Percentiles rank a stretch among this genome's conserved stretches.
Conservation (phyloP, 2,797 vertebrate species). For the Spinus pinus region DNA sequence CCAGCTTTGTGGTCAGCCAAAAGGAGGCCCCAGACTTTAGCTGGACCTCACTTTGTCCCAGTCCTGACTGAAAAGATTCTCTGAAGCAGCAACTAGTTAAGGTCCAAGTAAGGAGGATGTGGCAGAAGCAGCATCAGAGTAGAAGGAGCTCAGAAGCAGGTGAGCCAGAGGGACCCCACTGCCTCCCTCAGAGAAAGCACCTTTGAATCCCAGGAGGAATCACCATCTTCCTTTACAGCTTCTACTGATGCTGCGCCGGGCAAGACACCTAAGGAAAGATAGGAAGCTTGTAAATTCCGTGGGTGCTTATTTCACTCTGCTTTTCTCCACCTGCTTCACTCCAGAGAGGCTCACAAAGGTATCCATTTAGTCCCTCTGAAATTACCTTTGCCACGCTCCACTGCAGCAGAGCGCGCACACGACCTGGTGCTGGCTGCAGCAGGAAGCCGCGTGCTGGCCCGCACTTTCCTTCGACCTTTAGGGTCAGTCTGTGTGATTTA, state of each 20-base stretch:
- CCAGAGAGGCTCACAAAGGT: neutral
- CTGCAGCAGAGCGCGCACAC: fast-evolving
- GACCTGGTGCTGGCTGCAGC: fast-evolving
- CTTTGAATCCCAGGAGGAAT: neutral
- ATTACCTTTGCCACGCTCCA: fast-evolving
- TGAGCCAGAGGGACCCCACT: neutral
- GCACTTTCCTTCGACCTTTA: fast-evolving
- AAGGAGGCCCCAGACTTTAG: neutral
- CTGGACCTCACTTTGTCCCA: neutral
- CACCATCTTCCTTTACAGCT: fast-evolving
- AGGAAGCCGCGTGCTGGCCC: fast-evolving
- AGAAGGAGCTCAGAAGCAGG: neutral
- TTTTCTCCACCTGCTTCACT: neutral
- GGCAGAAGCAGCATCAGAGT: neutral
- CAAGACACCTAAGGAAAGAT: neutral
- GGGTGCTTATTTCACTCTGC: neutral
- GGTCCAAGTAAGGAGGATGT: neutral
- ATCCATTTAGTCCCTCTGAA: neutral
- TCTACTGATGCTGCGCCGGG: neutral
- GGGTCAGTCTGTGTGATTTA: neutral
- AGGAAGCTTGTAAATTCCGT: fast-evolving
- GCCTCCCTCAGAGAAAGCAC: neutral
- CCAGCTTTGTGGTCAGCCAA: fast-evolving
- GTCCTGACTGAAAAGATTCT: neutral
- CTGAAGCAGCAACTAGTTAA: neutral